Conservation (phyloP, 2,797 vertebrate genomes). For the Diceros bicornis region DNA sequence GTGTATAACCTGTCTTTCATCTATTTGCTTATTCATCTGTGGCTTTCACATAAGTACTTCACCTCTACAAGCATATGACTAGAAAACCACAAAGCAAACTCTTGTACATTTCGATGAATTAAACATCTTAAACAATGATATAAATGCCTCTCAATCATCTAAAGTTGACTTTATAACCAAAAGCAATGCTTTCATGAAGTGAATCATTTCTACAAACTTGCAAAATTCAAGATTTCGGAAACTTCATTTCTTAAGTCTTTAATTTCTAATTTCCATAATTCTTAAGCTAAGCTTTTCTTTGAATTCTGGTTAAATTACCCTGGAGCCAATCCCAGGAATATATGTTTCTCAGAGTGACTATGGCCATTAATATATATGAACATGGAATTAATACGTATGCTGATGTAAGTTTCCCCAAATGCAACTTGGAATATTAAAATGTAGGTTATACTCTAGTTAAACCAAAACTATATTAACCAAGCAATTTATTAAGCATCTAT, state of each 20-base stretch:
- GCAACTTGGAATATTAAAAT: constrained; percentile 7
- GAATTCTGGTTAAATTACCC: constrained; percentile 28
- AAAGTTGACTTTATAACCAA: constrained; percentile 58
- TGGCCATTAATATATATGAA: background rate
- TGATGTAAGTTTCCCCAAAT: constrained; percentile 34
- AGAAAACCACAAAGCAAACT: constrained; percentile 69
- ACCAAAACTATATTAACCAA: background rate
- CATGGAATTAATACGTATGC: constrained; percentile 37
- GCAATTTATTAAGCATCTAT: background rate
- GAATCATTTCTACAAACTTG: constrained; percentile 23
- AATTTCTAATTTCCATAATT: constrained; percentile 40
- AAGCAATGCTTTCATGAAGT: constrained; percentile 44
- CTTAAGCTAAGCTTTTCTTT: constrained; percentile 31
- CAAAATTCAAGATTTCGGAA: constrained; percentile 62
- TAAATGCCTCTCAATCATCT: constrained; percentile 53
- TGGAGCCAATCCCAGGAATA: background rate
- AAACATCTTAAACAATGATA: constrained; percentile 70
- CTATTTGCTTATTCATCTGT: constrained; percentile 71
- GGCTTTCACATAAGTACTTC: constrained; percentile 65
- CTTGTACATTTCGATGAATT: constrained; percentile 44
- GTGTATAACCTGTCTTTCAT: constrained; percentile 44
- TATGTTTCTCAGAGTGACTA: constrained; percentile 31
- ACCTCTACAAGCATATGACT: constrained; percentile 64
- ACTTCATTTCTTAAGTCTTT: constrained; percentile 52
- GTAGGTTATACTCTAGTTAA: constrained; percentile 29